A percentile compares a stretch with the other conserved stretches of the same genome.
phyloP scores from a whole-genome alignment of 2,113 vertebrate species.

The Chlorodrepanis virens region DNA sequence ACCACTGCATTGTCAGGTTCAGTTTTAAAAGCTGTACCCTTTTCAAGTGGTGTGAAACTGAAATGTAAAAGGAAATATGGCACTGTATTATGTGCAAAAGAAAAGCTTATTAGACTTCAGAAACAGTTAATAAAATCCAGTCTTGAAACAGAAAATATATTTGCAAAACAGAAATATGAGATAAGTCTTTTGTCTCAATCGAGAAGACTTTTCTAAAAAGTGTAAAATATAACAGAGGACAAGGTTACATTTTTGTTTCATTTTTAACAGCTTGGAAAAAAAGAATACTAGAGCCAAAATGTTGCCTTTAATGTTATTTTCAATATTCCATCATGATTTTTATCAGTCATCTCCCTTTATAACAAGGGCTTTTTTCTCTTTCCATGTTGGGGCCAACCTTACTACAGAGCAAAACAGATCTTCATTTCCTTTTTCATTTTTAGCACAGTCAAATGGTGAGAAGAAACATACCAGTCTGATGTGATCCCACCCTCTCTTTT shows the following conservation, averaged over 20 bases:
- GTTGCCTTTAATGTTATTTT: constrained; percentile 24
- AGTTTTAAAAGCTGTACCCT: not conserved
- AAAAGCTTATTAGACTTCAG: not conserved
- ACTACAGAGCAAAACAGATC: not conserved
- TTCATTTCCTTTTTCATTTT: constrained; percentile 4
- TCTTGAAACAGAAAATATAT: not conserved
- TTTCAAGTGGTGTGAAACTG: not conserved
- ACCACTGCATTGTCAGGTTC: not conserved
- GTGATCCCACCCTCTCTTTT: not conserved
- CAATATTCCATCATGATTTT: constrained; percentile 9
- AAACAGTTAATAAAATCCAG: not conserved
- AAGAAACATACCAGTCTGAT: not conserved
- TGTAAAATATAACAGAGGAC: constrained; percentile 3
- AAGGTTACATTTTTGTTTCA: not conserved
- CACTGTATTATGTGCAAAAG: not conserved
- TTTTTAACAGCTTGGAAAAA: not conserved
- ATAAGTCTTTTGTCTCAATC: not conserved
- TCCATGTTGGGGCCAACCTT: not conserved
- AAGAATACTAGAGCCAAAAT: not conserved
- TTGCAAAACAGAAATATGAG: not conserved
- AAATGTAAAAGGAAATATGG: not conserved
- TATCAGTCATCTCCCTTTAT: not conserved
- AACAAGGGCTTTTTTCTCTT: constrained; percentile 19
- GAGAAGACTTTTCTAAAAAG: not conserved
- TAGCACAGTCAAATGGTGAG: not conserved